Evolutionary conservation across 2,113 vertebrate species (phyloP).

Genomic region (rabbit (Oryctolagus cuniculus)): mOryCun1.1 NC_091445.1:63080001-63080500

Average conservation of each 20-base stretch:
- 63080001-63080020: slow-evolving; percentile 47
- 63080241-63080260: slow-evolving; percentile 84
- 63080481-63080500: neutral
- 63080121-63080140: slow-evolving; percentile 11
- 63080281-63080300: slow-evolving; percentile 83
- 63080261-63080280: slow-evolving; percentile 85
- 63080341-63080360: slow-evolving; percentile 83
- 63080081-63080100: slow-evolving; percentile 72
- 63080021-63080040: slow-evolving; percentile 33
- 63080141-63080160: slow-evolving; percentile 49
- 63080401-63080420: slow-evolving; percentile 77
- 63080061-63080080: slow-evolving; percentile 61
- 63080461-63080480: slow-evolving; percentile 19
- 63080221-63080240: slow-evolving; percentile 83
- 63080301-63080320: slow-evolving; percentile 84
- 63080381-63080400: slow-evolving; percentile 80
- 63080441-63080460: slow-evolving; percentile 58
- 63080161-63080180: slow-evolving; percentile 77
- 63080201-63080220: slow-evolving; percentile 82
- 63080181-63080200: slow-evolving; percentile 84
- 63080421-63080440: slow-evolving; percentile 67
- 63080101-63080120: slow-evolving; percentile 74
- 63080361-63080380: slow-evolving; percentile 75
- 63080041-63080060: slow-evolving; percentile 63
- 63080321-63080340: slow-evolving; percentile 82